Base-by-base conservation (phyloP, 2,113 vertebrate species). In the Corvus cornix region DNA sequence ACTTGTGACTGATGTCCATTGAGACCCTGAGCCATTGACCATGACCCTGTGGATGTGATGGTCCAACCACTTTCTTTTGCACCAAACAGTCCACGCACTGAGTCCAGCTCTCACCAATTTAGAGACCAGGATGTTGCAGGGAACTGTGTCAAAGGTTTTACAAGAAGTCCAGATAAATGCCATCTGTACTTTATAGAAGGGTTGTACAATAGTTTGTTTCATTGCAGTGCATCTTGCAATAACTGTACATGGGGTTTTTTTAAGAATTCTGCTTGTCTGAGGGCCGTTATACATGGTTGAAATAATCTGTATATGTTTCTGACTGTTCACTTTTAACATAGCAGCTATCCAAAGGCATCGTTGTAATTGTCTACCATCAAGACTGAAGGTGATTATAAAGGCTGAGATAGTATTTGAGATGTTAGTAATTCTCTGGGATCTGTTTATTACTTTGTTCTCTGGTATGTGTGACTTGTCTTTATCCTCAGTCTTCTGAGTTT, bases 21-120 rank as follows among this genome's bases (percentile, higher is more conserved):
- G 19, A 5, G 26, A 33, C 33, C 7, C 20, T 30, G 69, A 52
- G 16, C 20, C 14, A 3, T 11, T 68, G 69, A 35, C 62, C 24
- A 26, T 0, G 0, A 16, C 39, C 46, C 28, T 44, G 24, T 53
- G 52, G 33, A 4, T 52, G 33, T n/a, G 46, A 26, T 11, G 2
- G 3, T n/a, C 53, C 62, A 53, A 4, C 6, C 2, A 16, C 17
- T 15, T 82, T 26, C 5, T 26, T 37, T 2, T 18, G 30, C 8
- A 19, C 8, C 31, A 17, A 15, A 21, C 44, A 27, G 9, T 31
- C 33, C 3, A 31, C 2, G 12, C 55, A 35, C 13, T 19, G 41
- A 62, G 22, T 49, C 48, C 30, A 35, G 49, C 41, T 69, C 30
- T 59, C 9, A 4, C 19, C 16, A 49, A 0, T 35, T 56, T 33